Conservation (phyloP, 2,888 invertebrate species). For the Bruchidius siliquastri region DNA sequence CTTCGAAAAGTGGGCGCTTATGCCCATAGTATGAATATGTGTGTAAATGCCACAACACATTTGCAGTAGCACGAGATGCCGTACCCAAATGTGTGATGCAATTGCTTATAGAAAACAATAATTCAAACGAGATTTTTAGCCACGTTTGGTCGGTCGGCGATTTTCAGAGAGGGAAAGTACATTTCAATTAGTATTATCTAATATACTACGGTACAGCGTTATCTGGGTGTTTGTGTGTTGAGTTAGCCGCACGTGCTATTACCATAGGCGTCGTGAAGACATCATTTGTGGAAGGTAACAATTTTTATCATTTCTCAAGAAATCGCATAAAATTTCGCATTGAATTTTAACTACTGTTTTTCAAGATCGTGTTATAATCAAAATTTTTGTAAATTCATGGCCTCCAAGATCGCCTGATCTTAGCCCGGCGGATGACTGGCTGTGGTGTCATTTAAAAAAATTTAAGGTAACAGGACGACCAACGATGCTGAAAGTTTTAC, state of each 20-base stretch:
- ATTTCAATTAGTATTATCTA: conserved; percentile 37
- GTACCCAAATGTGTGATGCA: conserved; percentile 1
- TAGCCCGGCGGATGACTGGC: too few species aligned
- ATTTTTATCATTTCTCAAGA: too few species aligned
- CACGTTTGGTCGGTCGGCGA: background rate
- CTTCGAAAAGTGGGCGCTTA: background rate
- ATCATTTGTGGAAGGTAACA: too few species aligned
- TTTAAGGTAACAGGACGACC: too few species aligned
- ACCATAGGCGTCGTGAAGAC: background rate
- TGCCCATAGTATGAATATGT: background rate
- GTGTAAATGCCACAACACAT: background rate
- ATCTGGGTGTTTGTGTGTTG: conserved; percentile 18
- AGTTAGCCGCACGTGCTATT: background rate
- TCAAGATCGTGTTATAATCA: too few species aligned
- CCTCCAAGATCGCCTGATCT: too few species aligned
- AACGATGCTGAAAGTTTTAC: too few species aligned
- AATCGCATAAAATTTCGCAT: too few species aligned
- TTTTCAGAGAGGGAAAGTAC: conserved; percentile 26
- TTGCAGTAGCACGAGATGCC: conserved; percentile 1
- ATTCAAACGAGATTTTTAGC: background rate
- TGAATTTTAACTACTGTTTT: too few species aligned
- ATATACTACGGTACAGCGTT: conserved; percentile 20
- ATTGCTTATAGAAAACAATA: conserved; percentile 3
- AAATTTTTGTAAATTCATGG: too few species aligned
- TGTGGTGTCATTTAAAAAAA: too few species aligned